phyloP scores from a whole-genome alignment of 2,888 invertebrate genomes.

The Criorhina ranunculi region DNA sequence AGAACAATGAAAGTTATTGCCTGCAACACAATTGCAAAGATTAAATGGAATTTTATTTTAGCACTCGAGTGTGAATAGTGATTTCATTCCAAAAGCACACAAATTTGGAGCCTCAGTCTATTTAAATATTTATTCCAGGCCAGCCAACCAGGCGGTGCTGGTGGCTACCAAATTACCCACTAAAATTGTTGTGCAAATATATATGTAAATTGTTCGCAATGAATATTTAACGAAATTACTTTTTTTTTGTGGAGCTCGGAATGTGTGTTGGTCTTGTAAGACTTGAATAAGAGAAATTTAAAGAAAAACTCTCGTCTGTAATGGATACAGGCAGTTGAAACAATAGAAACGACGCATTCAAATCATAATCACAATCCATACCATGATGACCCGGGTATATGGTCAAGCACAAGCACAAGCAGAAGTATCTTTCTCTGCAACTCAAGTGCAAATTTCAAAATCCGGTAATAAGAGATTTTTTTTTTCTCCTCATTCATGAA shows the following conservation, averaged over 20 bases:
- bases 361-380: constrained; percentile 40
- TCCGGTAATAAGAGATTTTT: constrained; percentile 61
- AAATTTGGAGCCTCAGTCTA: neutral
- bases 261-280: no score
- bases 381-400: constrained; percentile 47
- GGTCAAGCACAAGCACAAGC: constrained; percentile 36
- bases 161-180: neutral
- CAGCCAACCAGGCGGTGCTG: no score
- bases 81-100: constrained; percentile 27
- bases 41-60: neutral
- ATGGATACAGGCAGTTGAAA: constrained; percentile 39
- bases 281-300: no score
- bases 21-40: constrained; percentile 13
- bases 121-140: constrained; percentile 34
- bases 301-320: constrained; percentile 39
- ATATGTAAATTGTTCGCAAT: constrained; percentile 4
- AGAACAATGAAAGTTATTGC: neutral
- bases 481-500: constrained; percentile 5
- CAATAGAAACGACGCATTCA: constrained; percentile 41
- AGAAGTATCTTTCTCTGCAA: neutral
- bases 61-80: constrained; percentile 29
- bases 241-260: no score
- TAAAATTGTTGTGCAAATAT: constrained; percentile 14
- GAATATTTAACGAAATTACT: constrained; percentile 22
- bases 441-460: constrained; percentile 47